Evolutionary conservation across 2,888 invertebrate species (phyloP), one percentile per base, ranked within the genome.

Genomic region (Chloroclystis v-ata): DNA sequence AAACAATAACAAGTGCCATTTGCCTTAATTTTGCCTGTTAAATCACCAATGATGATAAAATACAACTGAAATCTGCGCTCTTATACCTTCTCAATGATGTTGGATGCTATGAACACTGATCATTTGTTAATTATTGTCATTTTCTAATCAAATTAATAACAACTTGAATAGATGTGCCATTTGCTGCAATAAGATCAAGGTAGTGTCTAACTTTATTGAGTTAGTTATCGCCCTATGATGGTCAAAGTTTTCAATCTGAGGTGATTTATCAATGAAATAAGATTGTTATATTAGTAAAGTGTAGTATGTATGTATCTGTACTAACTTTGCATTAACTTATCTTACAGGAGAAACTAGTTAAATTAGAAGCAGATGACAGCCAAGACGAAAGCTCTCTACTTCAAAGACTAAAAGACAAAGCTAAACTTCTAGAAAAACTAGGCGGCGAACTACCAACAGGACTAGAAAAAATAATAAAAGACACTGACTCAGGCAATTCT

Each of bases 221-320:
- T 32, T 47, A 46, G 67, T 73, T 76, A 75, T 72, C 57, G 78
- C 75, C 58, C 42, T 68, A 55, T 81, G 83, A 87, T 81, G 85
- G 60, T 78, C 71, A 79, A 89, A 85, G 87, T 85, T 81, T 84
- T 84, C 79, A 89, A 90, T 79, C 84, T 90, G 80, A 86, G 69
- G 60, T 68, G 56, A 12, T 13, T 46, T 28, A 9, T 20, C n/a
- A n/a, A 8, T 28, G n/a, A n/a, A n/a, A n/a, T n/a, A n/a, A n/a
- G n/a, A n/a, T n/a, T n/a, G n/a, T n/a, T n/a, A n/a, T n/a, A n/a
- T n/a, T n/a, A n/a, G n/a, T n/a, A n/a, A n/a, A n/a, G n/a, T n/a
- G n/a, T n/a, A n/a, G n/a, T n/a, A n/a, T n/a, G n/a, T n/a, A n/a
- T n/a, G n/a, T n/a, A n/a, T n/a, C n/a, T n/a, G n/a, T n/a, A n/a